Conservation (phyloP, 1,140 invertebrate genomes). For the Bombus huntii region DNA sequence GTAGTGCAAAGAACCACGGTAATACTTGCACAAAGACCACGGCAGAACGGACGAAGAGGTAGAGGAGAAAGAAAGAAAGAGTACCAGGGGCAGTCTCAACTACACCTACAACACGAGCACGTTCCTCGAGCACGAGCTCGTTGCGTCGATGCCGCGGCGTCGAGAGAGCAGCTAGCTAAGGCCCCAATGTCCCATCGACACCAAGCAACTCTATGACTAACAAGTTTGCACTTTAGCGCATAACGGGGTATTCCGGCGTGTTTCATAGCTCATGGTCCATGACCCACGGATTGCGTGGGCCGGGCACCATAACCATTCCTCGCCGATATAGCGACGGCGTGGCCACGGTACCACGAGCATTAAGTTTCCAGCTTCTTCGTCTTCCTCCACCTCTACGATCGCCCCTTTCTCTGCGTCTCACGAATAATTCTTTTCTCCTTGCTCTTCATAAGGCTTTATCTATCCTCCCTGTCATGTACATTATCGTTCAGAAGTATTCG, state of each 20-base stretch:
- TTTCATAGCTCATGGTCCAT: constrained; percentile 80
- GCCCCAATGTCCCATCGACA: constrained; percentile 68
- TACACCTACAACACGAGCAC: neutral
- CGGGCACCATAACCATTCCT: constrained; percentile 75
- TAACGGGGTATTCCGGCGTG: constrained; percentile 77
- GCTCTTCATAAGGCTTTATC: neutral
- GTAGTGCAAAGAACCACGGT: neutral
- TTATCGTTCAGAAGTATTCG: neutral
- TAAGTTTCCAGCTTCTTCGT: constrained; percentile 70
- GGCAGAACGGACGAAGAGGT: constrained; percentile 12
- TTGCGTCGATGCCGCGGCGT: constrained; percentile 36
- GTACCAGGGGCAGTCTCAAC: neutral
- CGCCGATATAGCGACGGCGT: constrained; percentile 60
- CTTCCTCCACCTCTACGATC: constrained; percentile 4
- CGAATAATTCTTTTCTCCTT: neutral
- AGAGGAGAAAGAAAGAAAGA: constrained; percentile 40
- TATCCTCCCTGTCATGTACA: constrained; percentile 22
- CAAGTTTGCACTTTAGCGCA: constrained; percentile 82
- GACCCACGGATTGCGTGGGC: constrained; percentile 78
- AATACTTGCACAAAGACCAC: neutral
- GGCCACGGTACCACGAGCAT: constrained; percentile 69
- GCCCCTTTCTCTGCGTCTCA: neutral
- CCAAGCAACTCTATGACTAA: constrained; percentile 77
- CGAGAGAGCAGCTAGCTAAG: constrained; percentile 28
- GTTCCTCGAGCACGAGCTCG: constrained; percentile 17